These are phyloP conservation scores for Daboia siamensis DNA, from an alignment of 2,113 vertebrate species.

Conservation along the genomic window DNA sequence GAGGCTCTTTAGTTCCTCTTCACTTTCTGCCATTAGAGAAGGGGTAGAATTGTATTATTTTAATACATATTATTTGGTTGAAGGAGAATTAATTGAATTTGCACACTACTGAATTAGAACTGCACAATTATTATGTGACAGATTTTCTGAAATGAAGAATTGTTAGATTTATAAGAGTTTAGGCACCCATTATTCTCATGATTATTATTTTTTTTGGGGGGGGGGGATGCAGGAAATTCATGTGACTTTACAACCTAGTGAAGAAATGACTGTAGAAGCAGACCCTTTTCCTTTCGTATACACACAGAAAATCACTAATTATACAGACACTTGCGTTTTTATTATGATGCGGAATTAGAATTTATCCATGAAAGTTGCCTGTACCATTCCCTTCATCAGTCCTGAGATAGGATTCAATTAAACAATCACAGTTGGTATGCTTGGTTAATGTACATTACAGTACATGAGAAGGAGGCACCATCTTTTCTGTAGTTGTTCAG, in stretches of 20 bases:
- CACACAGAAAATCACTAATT: background rate
- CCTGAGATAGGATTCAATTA: background rate
- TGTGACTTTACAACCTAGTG: background rate
- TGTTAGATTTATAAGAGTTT: slow-evolving; percentile 27
- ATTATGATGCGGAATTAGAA: background rate
- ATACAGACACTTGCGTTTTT: background rate
- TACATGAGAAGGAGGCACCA: background rate
- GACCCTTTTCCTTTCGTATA: background rate
- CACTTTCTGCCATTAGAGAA: too few species aligned
- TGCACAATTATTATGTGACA: slow-evolving; percentile 53
- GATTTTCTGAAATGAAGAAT: slow-evolving; percentile 26
- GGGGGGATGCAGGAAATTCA: background rate
- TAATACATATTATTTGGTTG: slow-evolving; percentile 59
- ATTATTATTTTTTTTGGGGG: background rate
- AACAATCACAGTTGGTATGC: background rate
- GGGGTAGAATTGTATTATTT: slow-evolving; percentile 44
- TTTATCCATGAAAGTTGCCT: background rate
- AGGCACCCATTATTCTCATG: background rate
- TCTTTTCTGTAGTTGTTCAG: background rate
- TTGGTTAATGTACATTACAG: background rate
- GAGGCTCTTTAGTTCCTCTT: too few species aligned
- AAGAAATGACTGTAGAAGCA: background rate
- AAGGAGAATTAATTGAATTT: slow-evolving; percentile 57
- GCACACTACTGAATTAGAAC: slow-evolving; percentile 58
- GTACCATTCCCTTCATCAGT: background rate